Base-by-base conservation (phyloP, 1,140 invertebrate genomes). In the Bombus vancouverensis region DNA sequence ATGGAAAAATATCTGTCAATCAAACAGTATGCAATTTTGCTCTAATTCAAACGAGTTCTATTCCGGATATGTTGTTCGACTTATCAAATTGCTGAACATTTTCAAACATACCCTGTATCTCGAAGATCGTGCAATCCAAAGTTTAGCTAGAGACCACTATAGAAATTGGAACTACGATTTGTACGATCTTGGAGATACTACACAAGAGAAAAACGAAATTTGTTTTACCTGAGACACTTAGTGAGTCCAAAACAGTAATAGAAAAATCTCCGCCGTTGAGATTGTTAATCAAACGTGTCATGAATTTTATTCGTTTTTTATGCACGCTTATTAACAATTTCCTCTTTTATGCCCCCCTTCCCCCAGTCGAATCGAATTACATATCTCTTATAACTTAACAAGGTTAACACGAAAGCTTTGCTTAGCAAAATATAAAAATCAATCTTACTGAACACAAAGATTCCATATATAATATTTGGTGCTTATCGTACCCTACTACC, bases 371-470 rank as follows among this genome's bases (percentile, higher is more conserved):
- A 75, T 75, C 44, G 2, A 42, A 57, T 59, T 68, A 81, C 28
- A 59, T 25, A 72, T 70, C 37, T 44, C 65, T 76, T 83, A 83
- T 47, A 78, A 71, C 74, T 78, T 83, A 83, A 78, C 62, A 53
- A 84, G 42, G 39, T 71, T 53, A 66, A 78, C 75, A 15, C 47
- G 37, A 70, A 79, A 84, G 37, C 22, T 78, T 44, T 68, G 25
- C 44, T 32, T 84, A 59, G 42, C 65, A 62, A 74, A 87, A 74
- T 73, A 77, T 53, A 82, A 86, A 86, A 87, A 77, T 66, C 77
- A 84, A 87, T 85, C 75, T 89, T 82, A 89, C 34, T 86, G 83
- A 90, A 90, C 87, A 91, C 88, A 88, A 76, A 81, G 39, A 88
- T 87, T 89, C 22, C 62, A 57, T 78, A 59, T 42, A 13, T 53